Evolutionary conservation across 2,113 vertebrate genomes (phyloP), one percentile per base, ranked within the genome.

Genomic region (Hassar affinis): DNA sequence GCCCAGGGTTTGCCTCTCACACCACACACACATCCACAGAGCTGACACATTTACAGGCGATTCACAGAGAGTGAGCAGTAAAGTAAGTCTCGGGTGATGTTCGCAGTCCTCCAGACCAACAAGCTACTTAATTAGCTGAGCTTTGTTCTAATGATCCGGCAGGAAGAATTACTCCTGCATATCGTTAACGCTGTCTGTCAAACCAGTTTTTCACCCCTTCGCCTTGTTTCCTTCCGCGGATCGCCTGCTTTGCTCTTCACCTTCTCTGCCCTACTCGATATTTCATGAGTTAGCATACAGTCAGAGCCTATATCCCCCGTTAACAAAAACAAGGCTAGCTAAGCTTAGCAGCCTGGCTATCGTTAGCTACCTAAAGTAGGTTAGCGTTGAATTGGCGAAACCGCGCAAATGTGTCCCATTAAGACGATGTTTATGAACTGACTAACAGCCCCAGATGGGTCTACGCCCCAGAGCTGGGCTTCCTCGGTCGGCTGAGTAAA

Each of bases 311-410:
- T 54, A 69, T 84, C 30, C 33, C 77, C 72, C 80, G 68, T 86
- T 89, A 76, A 88, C 90, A 89, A 92, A 94, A 92, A 92, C 91
- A 86, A 83, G 76, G 75, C 85, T 85, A 82, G 84, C 64, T 85
- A 76, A 74, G 81, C 81, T 68, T 74, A 80, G 59, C 51, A 74
- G 54, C 47, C 64, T 8, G 72, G 87, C 91, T 90, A 88, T 1
- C 83, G 75, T 86, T 85, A 78, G 83, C 75, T 45, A 56, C 66
- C 79, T 85, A 85, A 87, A 85, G 84, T 87, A 80, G 80, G 80
- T 83, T 83, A 85, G 76, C 69, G 77, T 69, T 45, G 81, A 75
- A 47, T 3, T 52, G 15, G 20, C 33, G 78, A 74, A 66, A 86
- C 38, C 78, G 78, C 38, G 8, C 42, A 30, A 35, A 76, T 6